Conservation (phyloP, 2,797 vertebrate genomes). For the Gallinago stenura region DNA sequence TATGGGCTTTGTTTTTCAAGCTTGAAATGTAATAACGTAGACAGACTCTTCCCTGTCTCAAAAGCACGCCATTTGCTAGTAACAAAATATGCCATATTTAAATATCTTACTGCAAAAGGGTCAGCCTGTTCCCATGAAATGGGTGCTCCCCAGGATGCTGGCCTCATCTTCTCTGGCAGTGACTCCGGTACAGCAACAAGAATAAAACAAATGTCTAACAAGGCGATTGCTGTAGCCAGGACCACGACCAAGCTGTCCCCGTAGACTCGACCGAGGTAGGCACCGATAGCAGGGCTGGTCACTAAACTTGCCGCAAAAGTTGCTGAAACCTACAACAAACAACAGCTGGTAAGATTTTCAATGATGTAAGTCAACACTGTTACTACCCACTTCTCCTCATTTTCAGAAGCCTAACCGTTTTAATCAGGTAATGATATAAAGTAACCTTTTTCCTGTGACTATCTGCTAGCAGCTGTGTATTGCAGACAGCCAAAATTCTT, state of each 20-base stretch:
- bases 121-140: slow-evolving; percentile 92
- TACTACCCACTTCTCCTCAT: too few species aligned
- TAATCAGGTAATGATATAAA: not conserved
- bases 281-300: slow-evolving; percentile 88
- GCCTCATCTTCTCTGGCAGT: slow-evolving; percentile 89
- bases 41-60: not conserved
- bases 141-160: slow-evolving; percentile 88
- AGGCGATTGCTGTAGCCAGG: slow-evolving; percentile 86
- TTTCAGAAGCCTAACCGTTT: not conserved
- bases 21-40: not conserved
- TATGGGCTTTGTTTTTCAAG: not conserved
- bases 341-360: not conserved
- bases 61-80: not conserved
- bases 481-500: not conserved
- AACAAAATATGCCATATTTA: not conserved
- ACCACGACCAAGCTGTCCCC: slow-evolving; percentile 89
- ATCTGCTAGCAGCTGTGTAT: not conserved
- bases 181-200: slow-evolving; percentile 89
- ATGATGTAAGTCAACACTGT: not conserved
- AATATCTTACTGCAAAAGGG: slow-evolving; percentile 86
- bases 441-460: not conserved
- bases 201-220: slow-evolving; percentile 90
- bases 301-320: slow-evolving; percentile 90
- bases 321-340: slow-evolving; percentile 83
- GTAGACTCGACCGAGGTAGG: slow-evolving; percentile 86